phyloP scores from a whole-genome alignment of 1,140 invertebrate species.

The Parasteatoda tepidariorum region DNA sequence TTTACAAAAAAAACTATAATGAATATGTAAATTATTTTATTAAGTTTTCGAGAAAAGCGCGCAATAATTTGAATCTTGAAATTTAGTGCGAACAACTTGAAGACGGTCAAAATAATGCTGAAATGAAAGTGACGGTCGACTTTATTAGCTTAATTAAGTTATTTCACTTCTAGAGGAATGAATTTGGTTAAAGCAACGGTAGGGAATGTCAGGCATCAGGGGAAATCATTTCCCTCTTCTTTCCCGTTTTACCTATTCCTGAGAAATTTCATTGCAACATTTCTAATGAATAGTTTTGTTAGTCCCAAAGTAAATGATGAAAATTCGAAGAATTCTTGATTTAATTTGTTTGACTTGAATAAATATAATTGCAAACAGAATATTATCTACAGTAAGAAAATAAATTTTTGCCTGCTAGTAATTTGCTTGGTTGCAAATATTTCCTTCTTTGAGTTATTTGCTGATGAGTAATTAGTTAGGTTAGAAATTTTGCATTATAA shows the following conservation, averaged over 20 bases:
- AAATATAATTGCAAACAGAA: too few relatives aligned
- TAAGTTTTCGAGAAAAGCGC: neutral
- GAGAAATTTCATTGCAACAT: conserved; percentile 38
- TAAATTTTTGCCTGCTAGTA: too few relatives aligned
- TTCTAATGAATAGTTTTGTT: conserved; percentile 53
- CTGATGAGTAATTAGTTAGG: too few relatives aligned
- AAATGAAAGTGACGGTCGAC: conserved; percentile 49
- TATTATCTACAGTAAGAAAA: too few relatives aligned
- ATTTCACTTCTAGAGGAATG: neutral
- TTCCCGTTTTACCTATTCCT: conserved; percentile 40
- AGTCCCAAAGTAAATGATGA: conserved; percentile 26
- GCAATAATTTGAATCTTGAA: neutral
- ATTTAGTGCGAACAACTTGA: neutral
- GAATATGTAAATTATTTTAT: too few relatives aligned
- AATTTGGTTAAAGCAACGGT: neutral
- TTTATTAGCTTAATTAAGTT: conserved; percentile 55
- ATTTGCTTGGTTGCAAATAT: too few relatives aligned
- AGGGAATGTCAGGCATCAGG: neutral
- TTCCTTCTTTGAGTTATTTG: too few relatives aligned
- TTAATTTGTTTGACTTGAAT: conserved; percentile 32
- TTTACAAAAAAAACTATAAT: too few relatives aligned
- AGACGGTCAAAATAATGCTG: conserved; percentile 28
- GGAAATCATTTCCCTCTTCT: conserved; percentile 47
- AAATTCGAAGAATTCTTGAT: conserved; percentile 26
- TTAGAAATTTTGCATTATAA: too few relatives aligned